Conservation (phyloP, 2,797 vertebrate species). For the Melanotaenia pygmaea region DNA sequence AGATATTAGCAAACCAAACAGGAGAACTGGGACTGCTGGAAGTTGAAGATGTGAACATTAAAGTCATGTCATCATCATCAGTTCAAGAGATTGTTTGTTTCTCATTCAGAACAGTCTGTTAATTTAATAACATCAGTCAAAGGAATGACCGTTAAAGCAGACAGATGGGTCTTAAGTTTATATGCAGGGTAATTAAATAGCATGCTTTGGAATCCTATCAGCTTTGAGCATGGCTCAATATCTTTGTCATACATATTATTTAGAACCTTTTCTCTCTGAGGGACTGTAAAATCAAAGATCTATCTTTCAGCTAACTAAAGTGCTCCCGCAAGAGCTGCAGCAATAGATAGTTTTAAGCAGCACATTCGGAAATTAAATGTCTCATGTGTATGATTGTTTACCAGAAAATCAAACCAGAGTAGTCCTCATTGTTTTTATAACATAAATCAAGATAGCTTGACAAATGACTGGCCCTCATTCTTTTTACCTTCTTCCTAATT, state of each 20-base stretch:
- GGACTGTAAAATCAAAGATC: constrained; percentile 36
- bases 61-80: constrained; percentile 8
- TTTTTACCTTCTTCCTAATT: constrained; percentile 29
- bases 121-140: constrained; percentile 37
- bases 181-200: constrained; percentile 2
- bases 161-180: constrained; percentile 18
- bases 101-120: background rate
- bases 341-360: background rate
- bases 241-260: constrained; percentile 27
- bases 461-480: constrained; percentile 11
- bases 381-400: background rate
- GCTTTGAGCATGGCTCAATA: constrained; percentile 13
- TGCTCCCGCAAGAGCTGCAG: constrained; percentile 15
- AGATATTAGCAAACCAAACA: constrained; percentile 1
- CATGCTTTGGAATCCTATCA: background rate
- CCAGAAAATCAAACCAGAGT: constrained; percentile 1
- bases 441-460: constrained; percentile 26
- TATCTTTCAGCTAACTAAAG: constrained; percentile 25
- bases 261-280: constrained; percentile 23
- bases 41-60: constrained; percentile 9
- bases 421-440: background rate
- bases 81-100: background rate
- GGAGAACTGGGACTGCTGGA: background rate
- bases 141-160: constrained; percentile 32
- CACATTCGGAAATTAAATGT: background rate